Base-by-base conservation (phyloP, 1,140 invertebrate genomes). In the Solenopsis fugax region DNA sequence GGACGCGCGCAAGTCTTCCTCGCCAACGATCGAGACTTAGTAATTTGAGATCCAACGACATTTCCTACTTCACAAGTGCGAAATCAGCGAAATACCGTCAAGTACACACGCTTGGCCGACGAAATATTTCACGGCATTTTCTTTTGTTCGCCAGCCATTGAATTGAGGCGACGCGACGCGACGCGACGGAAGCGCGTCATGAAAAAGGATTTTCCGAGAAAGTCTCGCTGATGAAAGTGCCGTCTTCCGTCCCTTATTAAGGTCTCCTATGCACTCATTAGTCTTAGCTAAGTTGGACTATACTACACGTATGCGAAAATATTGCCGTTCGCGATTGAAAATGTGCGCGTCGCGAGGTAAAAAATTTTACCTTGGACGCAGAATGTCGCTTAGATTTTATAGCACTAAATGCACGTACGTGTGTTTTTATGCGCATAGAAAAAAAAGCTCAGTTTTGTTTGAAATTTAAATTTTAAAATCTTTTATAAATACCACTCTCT, bases 21-120 rank as follows among this genome's bases (percentile, higher is more conserved):
- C 52, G 24, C 16, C 12, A 72, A 72, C 50, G 37, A 82, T 82
- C 80, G 41, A 7, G 16, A 84, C 52, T 72, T 72, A 6, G 78
- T 37, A 48, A 73, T 84, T 73, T n/a, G 69, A 73, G 80, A 29
- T 24, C 29, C 37, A 18, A 69, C 12, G 65, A 82, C 67, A 56
- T 72, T 71, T 72, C 54, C 78, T 54, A 58, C 67, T 73, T 13
- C 18, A 7, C 54, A 67, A 60, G 12, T 52, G 80, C 80, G 69
- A 84, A 84, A 84, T 84, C 80, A 84, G 69, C 80, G 54, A 84
- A 84, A 84, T 73, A 84, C 24, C 80, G 24, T 48, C 0, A 82
- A 73, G 67, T 73, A 75, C 56, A 24, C 67, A 75, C 56, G 41
- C 67, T 72, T 37, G 64, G 24, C n/a, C 24, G 80, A 60, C 69